Evolutionary conservation across 2,888 invertebrate genomes (phyloP).

Genomic region (Eumacrocentrus americanus): DNA sequence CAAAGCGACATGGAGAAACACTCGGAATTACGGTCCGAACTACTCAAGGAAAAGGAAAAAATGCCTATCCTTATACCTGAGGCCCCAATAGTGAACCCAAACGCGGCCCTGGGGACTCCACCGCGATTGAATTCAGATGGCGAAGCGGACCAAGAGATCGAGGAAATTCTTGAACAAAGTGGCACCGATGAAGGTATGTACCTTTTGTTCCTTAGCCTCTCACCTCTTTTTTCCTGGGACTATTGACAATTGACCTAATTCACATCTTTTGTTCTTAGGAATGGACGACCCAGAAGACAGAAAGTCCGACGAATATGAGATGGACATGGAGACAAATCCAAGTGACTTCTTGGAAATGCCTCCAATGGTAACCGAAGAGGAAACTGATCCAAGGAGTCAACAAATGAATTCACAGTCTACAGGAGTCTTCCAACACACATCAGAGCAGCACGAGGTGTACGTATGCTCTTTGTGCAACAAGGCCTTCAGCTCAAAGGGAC

Average conservation of each 20-base stretch:
- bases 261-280: conserved; percentile 26
- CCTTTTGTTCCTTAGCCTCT: neutral
- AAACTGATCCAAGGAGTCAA: conserved; percentile 19
- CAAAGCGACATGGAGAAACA: conserved; percentile 37
- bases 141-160: conserved; percentile 55
- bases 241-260: conserved; percentile 5
- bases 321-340: conserved; percentile 61
- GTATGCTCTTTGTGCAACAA: conserved; percentile 60
- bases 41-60: conserved; percentile 51
- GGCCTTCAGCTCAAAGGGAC: conserved; percentile 62
- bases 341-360: conserved; percentile 59
- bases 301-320: conserved; percentile 58
- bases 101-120: conserved; percentile 58
- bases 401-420: conserved; percentile 16
- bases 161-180: conserved; percentile 52
- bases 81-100: conserved; percentile 59
- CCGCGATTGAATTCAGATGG: conserved; percentile 58
- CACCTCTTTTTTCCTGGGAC: neutral
- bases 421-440: conserved; percentile 42
- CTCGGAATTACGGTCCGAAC: conserved; percentile 47
- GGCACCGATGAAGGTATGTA: conserved; percentile 53
- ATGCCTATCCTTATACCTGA: conserved; percentile 59
- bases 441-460: conserved; percentile 59
- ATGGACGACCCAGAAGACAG: conserved; percentile 52
- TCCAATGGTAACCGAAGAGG: conserved; percentile 49